These are phyloP conservation scores for Gallinago stenura DNA, from an alignment of 2,797 vertebrate species.

Conservation along the genomic window DNA sequence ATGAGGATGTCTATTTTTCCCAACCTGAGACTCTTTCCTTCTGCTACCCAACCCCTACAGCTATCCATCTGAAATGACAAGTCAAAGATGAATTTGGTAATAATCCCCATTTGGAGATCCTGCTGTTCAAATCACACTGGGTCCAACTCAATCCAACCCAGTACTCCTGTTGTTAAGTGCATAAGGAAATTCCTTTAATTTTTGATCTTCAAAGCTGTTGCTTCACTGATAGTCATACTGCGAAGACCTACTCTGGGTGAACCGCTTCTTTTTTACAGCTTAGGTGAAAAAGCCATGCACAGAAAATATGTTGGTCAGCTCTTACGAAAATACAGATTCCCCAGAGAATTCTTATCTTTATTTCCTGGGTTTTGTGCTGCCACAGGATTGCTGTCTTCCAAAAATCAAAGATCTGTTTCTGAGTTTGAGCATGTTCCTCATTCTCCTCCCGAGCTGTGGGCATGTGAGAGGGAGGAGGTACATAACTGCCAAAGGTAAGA, in stretches of 20 bases:
- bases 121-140: neutral
- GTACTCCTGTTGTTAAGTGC: neutral
- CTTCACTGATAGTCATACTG: neutral
- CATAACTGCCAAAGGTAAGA: neutral
- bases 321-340: neutral
- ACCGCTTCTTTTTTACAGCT: neutral
- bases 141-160: neutral
- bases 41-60: neutral
- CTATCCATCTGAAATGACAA: neutral
- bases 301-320: neutral
- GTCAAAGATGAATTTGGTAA: neutral
- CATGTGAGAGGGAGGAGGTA: neutral
- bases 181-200: neutral
- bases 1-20: neutral
- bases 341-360: neutral
- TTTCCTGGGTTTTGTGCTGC: neutral
- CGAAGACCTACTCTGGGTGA: neutral
- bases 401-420: neutral
- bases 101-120: neutral
- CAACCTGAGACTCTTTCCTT: neutral
- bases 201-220: neutral
- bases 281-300: neutral
- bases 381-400: neutral
- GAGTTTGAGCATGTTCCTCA: neutral
- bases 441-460: neutral